A percentile compares a stretch with the other conserved stretches of the same genome.
Evolutionary conservation across 1,140 invertebrate genomes (phyloP).

Genomic region (Drosophila lacertosa): DNA sequence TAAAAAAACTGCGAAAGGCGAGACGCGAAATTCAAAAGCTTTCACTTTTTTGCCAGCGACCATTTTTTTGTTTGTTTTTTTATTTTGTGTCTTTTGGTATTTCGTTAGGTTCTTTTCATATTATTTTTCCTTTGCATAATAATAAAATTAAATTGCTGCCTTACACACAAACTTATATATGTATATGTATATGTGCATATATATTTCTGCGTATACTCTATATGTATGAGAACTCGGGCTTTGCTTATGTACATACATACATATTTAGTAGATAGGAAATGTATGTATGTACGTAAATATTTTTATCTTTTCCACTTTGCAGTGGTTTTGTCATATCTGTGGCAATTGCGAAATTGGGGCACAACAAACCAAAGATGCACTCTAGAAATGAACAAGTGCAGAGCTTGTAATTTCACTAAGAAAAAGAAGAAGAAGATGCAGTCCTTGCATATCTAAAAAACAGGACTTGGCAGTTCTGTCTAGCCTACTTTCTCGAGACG

Average conservation of each 20-base stretch:
- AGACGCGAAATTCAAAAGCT: conserved; percentile 43
- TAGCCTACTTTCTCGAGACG: not conserved
- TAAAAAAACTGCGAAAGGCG: not conserved
- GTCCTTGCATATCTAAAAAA: not conserved
- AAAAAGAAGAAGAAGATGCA: not conserved
- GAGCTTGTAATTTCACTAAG: conserved; percentile 4
- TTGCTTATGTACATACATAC: conserved; percentile 2
- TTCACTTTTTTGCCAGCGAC: conserved; percentile 51
- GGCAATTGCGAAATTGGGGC: conserved; percentile 25
- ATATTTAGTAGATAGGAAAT: conserved; percentile 11
- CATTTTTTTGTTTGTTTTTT: conserved; percentile 19
- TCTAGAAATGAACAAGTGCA: not conserved
- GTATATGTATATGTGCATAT: not conserved
- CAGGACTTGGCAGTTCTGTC: not conserved
- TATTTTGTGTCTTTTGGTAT: conserved; percentile 10
- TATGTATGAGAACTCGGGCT: conserved; percentile 10
- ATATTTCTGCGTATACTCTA: conserved; percentile 3
- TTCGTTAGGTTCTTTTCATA: conserved; percentile 24
- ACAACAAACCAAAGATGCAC: conserved; percentile 27
- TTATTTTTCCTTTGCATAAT: conserved; percentile 54
- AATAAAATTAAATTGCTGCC: conserved; percentile 56
- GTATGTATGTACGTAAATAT: conserved; percentile 30
- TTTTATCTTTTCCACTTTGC: conserved; percentile 41
- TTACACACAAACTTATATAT: conserved; percentile 12
- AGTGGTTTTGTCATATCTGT: conserved; percentile 27